Evolutionary conservation across 1,140 invertebrate genomes (phyloP).

Genomic region (Drosophila hydei): DNA sequence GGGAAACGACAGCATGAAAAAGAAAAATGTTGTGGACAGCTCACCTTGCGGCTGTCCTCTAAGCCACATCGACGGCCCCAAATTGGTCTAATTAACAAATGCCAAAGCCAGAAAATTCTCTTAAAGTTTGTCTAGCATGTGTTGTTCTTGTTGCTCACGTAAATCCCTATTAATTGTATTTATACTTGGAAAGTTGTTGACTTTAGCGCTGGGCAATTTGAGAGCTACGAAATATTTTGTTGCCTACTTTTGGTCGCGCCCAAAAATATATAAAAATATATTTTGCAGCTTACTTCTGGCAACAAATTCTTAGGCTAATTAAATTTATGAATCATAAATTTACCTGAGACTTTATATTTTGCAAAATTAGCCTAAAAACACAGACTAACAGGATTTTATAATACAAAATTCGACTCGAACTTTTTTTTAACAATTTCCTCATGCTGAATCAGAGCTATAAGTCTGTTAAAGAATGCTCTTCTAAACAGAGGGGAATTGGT

Average conservation of each 20-base stretch:
- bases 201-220: conserved; percentile 35
- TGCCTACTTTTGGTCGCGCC: conserved; percentile 12
- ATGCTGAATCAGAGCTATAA: too few relatives aligned
- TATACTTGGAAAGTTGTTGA: conserved; percentile 17
- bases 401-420: too few relatives aligned
- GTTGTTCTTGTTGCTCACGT: conserved; percentile 18
- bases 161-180: conserved; percentile 35
- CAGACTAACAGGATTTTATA: too few relatives aligned
- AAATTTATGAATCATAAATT: too few relatives aligned
- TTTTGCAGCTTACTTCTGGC: too few relatives aligned
- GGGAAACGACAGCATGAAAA: neutral
- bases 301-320: too few relatives aligned
- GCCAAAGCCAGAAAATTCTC: conserved; percentile 51
- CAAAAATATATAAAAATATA: too few relatives aligned
- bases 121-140: conserved; percentile 33
- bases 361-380: too few relatives aligned
- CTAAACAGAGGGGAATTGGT: too few relatives aligned
- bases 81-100: conserved; percentile 72
- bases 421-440: too few relatives aligned
- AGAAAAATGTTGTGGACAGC: conserved; percentile 1
- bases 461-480: too few relatives aligned
- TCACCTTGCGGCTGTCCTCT: conserved; percentile 19
- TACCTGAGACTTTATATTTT: too few relatives aligned
- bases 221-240: neutral
- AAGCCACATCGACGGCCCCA: conserved; percentile 25